Base-by-base conservation (phyloP, 2,113 vertebrate species). In the Corythoichthys haematopterus region DNA sequence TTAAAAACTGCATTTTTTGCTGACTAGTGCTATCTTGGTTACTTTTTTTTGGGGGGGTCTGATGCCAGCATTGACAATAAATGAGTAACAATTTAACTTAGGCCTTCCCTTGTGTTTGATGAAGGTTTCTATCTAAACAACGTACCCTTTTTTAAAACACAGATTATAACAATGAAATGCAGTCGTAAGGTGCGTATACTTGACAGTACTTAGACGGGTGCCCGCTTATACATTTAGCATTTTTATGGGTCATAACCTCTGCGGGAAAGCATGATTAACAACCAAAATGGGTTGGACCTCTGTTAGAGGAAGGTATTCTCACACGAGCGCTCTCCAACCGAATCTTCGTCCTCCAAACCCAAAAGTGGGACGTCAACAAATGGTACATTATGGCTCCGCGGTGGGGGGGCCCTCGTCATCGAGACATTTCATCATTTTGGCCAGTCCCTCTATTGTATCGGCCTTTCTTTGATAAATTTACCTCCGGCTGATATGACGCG, bases 401-500 rank as follows among this genome's bases (percentile, higher is more conserved):
- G 66, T 83, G 80, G 84, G 88, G 83, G 82, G 86, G 79, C 86
- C 75, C 72, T 79, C 20, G 20, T 28, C 20, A 28, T 61, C 69
- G 71, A 84, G 80, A 83, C 84, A 69, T 78, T 86, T 85, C 73
- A 81, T 90, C 84, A 90, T 88, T 89, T 77, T 77, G 72, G 69
- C 73, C 73, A 73, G 69, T 78, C 71, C 79, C 56, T 56, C 88
- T 66, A 88, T 92, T 92, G 88, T 91, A 72, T 79, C 58, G 61
- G 64, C 63, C 65, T 79, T 84, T 77, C 80, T 92, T 89, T 87
- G 86, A 91, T 85, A 72, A 84, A 86, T 89, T 75, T 81, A 86
- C 87, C 79, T 89, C 87, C 86, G 80, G 84, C 89, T 84, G 90
- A 91, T 84, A 82, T 80, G 87, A 84, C 85, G 87, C 83, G 84